Percentiles rank a stretch among this genome's conserved stretches.
Conservation (phyloP, 2,113 vertebrate genomes). For the Azemiops feae region DNA sequence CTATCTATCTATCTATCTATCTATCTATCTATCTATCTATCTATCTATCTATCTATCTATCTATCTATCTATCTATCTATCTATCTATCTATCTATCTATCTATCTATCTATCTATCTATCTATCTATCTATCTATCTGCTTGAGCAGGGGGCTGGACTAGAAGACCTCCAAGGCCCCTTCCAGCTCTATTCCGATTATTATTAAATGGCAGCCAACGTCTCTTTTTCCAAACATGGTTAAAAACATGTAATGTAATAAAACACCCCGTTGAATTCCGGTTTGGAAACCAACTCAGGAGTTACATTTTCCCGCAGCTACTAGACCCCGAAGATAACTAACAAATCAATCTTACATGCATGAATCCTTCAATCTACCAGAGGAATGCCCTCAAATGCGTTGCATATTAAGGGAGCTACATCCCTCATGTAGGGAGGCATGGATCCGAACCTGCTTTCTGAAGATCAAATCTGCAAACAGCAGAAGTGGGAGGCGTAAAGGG, state of each 20-base stretch:
- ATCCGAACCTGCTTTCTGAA: not conserved
- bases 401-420: slow-evolving; percentile 40
- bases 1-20: too few relatives aligned
- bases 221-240: not conserved
- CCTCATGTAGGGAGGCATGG: slow-evolving; percentile 2
- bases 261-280: not conserved
- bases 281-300: not conserved
- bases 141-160: too few relatives aligned
- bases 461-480: slow-evolving; percentile 27
- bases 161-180: not conserved
- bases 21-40: too few relatives aligned
- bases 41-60: too few relatives aligned
- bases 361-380: slow-evolving; percentile 7
- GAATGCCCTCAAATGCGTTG: slow-evolving; percentile 13
- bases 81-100: too few relatives aligned
- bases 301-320: not conserved
- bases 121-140: too few relatives aligned
- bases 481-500: too few relatives aligned
- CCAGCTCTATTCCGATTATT: not conserved
- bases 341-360: not conserved
- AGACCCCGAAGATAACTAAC: not conserved
- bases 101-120: not conserved
- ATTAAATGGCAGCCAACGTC: not conserved
- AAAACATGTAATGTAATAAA: not conserved
- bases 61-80: not conserved